Base-by-base conservation (phyloP, 1,140 invertebrate genomes). In the Brachionus paranguensis region DNA sequence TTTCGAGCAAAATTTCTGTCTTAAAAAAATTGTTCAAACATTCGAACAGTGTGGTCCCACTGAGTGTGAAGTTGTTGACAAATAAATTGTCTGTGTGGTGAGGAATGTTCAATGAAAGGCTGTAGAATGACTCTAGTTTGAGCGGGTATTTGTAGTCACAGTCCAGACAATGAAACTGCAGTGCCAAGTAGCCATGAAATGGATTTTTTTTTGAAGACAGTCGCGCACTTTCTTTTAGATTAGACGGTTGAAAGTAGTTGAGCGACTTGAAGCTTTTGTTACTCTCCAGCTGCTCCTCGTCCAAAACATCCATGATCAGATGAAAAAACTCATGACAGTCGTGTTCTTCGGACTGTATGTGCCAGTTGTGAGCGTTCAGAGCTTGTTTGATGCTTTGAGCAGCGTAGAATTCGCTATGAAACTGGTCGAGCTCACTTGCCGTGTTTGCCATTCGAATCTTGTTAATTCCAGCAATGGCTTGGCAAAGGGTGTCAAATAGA, bases 251-350 rank as follows among this genome's bases (percentile, higher is more conserved):
- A 64, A 81, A 81, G 20, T 41, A 81, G 29, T 81, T 81, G 24
- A 81, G 43, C 14, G 78, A 81, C 11, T 45, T 43, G n/a, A 81
- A 11, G n/a, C 27, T 64, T 81, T 60, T 68, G 60, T 64, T 81
- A n/a, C 33, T 64, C n/a, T 81, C 53, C 11, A 60, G 20, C 20
- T 64, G 53, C 17, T 81, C 78, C n/a, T 81, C 78, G 12, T 81
- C 78, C 17, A 81, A 17, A 8, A 81, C 78, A 29, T 81, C 78
- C 53, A 81, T 68, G 2, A 81, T 2, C 11, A 81, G 37, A 64
- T 81, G 78, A 64, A 81, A 81, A 29, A 81, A 47, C 11, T 81
- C 78, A 47, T 81, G 78, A 37, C 78, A 81, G 27, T 81, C 78
- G 43, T 81, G 78, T 29, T 81, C 78, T 29, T 81, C 78, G 20